These are phyloP conservation scores for Theonella swinhoei DNA, from an alignment of 37 sponge, comb jelly and placozoan species.

Conservation along the genomic window DNA sequence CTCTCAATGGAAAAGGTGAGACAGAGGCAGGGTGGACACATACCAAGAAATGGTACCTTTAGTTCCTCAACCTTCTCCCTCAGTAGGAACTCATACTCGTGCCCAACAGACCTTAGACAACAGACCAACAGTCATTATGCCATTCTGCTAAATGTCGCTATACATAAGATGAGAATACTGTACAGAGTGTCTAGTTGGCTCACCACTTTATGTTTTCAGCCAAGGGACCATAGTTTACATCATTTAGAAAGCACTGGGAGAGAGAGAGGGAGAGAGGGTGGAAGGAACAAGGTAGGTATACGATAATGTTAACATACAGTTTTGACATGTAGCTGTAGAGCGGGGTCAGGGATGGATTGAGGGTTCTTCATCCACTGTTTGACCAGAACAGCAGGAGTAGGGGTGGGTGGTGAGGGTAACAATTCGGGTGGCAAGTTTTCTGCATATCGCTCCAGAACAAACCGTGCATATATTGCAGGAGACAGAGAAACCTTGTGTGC, in stretches of 20 bases:
- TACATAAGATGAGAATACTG: not conserved
- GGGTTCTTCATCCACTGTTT: conserved; percentile 71
- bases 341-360: conserved; percentile 35
- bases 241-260: conserved; percentile 66
- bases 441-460: conserved; percentile 62
- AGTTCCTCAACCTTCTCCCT: conserved; percentile 53
- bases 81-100: conserved; percentile 75
- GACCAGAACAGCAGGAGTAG: conserved; percentile 35
- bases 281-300: not conserved
- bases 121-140: no score
- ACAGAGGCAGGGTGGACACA: no score
- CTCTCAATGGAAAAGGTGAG: no score
- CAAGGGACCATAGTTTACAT: conserved; percentile 80
- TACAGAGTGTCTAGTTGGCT: not conserved
- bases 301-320: conserved; percentile 13
- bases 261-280: not conserved
- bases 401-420: not conserved
- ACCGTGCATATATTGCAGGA: conserved; percentile 65
- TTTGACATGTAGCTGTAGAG: conserved; percentile 44
- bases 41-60: conserved; percentile 62
- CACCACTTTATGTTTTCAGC: conserved; percentile 70
- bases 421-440: not conserved
- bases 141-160: not conserved
- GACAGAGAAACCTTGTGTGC: conserved; percentile 24
- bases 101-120: conserved; percentile 70